Base-by-base conservation (phyloP, 2,113 vertebrate genomes). In the Chaenocephalus aceratus region DNA sequence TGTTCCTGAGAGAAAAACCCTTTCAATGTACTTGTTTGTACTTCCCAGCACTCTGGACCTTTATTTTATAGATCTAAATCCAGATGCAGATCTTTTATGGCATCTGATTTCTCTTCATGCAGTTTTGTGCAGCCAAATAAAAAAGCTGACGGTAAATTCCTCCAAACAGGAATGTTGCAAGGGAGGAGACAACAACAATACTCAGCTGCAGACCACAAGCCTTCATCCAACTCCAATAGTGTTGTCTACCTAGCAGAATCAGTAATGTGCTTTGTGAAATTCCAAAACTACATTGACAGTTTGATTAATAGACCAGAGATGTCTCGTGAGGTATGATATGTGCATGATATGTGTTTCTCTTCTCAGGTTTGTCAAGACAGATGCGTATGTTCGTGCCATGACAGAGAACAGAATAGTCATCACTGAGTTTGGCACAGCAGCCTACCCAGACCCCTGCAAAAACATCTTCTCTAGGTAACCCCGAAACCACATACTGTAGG, bases 391-490 rank as follows among this genome's bases (percentile, higher is more conserved):
- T 8, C 95, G 98, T 4, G 96, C 96, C 9, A 97, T 99, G 95
- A 97, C 97, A 0, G 98, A 99, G 92, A 99, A 99, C 45, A 95
- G 98, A 75, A 95, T 99, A 0, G 97, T 99, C 26, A 95, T 99
- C 26, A 99, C 98, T 0, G 98, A 99, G 84, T 99, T 99, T 44
- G 98, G 98, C 52, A 99, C 98, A 11, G 96, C 94, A 0, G 97
- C 96, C 0, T 99, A 97, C 83, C 98, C 98, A 16, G 98, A 99
- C 86, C 98, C 98, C 1, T 99, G 98, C 95, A 99, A 98, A 88
- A 99, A 99, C 90, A 98, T 99, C 91, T 99, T 99, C 86, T 99
- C 98, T 94, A 98, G 97, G 98, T 99, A 62, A 63, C 1, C 10
- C 66, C 30, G 8, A 45, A 23, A n/a, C 7, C 14, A 8, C 2